Evolutionary conservation across 2,113 vertebrate species (phyloP).

Genomic region (Danionella cerebrum): DNA sequence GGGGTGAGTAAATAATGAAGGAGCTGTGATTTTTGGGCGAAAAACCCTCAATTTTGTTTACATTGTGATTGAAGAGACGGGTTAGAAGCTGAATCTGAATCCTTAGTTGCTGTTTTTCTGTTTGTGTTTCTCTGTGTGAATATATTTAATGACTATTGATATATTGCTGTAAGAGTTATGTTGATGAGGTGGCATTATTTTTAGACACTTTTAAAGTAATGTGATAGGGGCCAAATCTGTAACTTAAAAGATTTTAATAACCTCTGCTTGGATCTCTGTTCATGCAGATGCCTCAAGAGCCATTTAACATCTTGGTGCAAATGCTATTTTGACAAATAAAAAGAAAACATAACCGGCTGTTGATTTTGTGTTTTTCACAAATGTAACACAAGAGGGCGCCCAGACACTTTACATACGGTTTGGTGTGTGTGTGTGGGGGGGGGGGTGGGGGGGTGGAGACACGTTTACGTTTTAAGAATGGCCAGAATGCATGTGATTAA

Average conservation of each 20-base stretch:
- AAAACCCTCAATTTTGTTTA: conserved; percentile 28
- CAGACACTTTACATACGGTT: background rate
- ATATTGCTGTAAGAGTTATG: conserved; percentile 54
- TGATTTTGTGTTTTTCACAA: background rate
- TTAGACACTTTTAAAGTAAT: conserved; percentile 7
- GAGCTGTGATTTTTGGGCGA: too few relatives aligned
- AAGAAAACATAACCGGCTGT: background rate
- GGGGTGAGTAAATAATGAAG: too few relatives aligned
- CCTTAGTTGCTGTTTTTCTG: conserved; percentile 54
- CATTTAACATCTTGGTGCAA: conserved; percentile 57
- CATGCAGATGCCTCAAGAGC: conserved; percentile 65
- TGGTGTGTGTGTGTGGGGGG: too few relatives aligned
- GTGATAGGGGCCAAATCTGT: conserved; percentile 25
- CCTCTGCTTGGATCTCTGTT: conserved; percentile 52
- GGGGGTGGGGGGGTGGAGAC: too few relatives aligned
- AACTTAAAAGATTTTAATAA: conserved; percentile 55
- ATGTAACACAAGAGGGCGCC: background rate
- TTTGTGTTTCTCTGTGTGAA: conserved; percentile 76
- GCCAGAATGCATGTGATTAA: too few relatives aligned
- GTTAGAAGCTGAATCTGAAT: background rate
- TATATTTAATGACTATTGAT: conserved; percentile 58
- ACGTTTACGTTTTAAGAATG: too few relatives aligned
- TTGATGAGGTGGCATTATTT: conserved; percentile 18
- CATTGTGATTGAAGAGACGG: conserved; percentile 18
- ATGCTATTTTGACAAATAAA: conserved; percentile 53